Conservation (phyloP, 2,888 invertebrate genomes). For the Diadegma fenestrale region DNA sequence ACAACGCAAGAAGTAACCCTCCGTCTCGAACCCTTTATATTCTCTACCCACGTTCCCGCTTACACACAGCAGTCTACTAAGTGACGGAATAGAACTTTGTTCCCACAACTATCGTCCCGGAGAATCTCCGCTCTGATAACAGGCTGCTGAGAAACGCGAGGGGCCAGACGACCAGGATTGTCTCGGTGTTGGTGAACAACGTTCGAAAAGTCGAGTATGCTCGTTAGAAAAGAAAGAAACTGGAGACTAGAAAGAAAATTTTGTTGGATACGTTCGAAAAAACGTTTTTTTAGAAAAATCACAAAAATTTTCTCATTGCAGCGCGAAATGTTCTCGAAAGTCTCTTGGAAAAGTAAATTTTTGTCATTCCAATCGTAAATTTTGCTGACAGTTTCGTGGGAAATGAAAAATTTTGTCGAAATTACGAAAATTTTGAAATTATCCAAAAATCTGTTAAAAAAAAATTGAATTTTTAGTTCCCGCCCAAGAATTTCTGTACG, state of each 20-base stretch:
- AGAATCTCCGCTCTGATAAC: constrained; percentile 37
- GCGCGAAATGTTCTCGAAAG: no score
- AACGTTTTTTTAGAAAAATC: no score
- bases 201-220: constrained; percentile 13
- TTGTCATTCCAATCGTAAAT: no score
- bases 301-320: no score
- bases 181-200: constrained; percentile 37
- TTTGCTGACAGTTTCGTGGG: no score
- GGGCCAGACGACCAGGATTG: constrained; percentile 37
- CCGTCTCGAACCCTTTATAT: constrained; percentile 42
- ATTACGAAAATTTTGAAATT: no score
- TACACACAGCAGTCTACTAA: constrained; percentile 58
- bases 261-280: no score
- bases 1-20: constrained; percentile 53
- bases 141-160: constrained; percentile 25
- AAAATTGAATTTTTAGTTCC: no score
- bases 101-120: constrained; percentile 64
- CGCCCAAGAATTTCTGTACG: constrained; percentile 51
- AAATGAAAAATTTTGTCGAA: no score
- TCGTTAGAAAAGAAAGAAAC: constrained; percentile 6
- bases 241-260: no score
- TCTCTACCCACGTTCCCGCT: constrained; percentile 20
- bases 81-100: constrained; percentile 65
- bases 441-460: no score
- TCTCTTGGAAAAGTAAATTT: no score